phyloP scores from a whole-genome alignment of 2,888 invertebrate genomes.

The Machimus rusticus region DNA sequence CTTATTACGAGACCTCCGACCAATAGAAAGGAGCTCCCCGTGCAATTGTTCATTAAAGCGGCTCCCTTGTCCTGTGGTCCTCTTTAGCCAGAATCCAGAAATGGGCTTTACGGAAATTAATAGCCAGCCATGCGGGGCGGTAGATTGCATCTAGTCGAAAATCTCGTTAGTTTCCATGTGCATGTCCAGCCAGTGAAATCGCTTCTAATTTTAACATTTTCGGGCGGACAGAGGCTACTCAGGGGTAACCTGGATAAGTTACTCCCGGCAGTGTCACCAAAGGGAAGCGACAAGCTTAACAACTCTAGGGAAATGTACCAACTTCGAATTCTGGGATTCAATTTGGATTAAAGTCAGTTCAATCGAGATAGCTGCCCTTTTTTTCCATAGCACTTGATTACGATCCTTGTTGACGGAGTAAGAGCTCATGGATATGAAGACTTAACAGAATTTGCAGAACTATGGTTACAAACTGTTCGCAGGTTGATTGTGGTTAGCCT shows the following conservation, averaged over 20 bases:
- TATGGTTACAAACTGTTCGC: neutral
- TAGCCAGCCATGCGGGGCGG: neutral
- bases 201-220: slow-evolving; percentile 11
- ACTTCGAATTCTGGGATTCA: neutral
- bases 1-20: slow-evolving; percentile 18
- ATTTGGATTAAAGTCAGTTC: slow-evolving; percentile 2
- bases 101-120: slow-evolving; percentile 15
- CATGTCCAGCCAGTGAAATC: slow-evolving; percentile 1
- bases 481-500: neutral
- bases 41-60: slow-evolving; percentile 3
- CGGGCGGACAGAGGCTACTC: neutral
- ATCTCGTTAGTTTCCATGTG: slow-evolving; percentile 3
- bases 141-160: slow-evolving; percentile 8
- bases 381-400: neutral
- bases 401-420: neutral
- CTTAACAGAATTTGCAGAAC: neutral
- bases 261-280: neutral
- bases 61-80: neutral
- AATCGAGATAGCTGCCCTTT: neutral
- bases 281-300: neutral
- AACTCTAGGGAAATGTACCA: neutral
- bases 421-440: neutral
- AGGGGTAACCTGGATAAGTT: neutral
- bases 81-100: neutral
- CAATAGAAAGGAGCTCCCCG: slow-evolving; percentile 3